Evolutionary conservation across 2,888 invertebrate genomes (phyloP), one percentile per base, ranked within the genome.

Genomic region (Piscicola geometra): DNA sequence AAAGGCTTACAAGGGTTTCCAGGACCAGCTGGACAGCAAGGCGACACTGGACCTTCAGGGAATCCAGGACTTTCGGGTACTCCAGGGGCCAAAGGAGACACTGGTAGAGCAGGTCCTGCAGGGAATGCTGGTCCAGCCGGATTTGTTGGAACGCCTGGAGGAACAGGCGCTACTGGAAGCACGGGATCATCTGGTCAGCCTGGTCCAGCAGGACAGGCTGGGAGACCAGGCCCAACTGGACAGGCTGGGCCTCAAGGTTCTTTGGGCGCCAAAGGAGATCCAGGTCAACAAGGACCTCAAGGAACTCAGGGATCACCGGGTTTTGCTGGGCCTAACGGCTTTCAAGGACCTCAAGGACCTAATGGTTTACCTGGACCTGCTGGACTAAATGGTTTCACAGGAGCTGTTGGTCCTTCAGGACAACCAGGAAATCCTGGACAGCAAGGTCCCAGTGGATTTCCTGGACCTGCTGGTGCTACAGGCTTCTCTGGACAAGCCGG

Each of bases 401-500:
- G 75, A 21, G 50, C 32, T 15, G n/a, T 52, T 25, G 77, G 77
- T n/a, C 56, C 52, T 9, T 28, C 69, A 50, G 77, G 77, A 32
- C 56, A 60, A 25, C 12, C 41, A 3, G 77, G 77, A 35, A 25
- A 30, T n/a, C 36, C 68, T 41, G 77, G 77, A n/a, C 36, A 67
- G 56, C 74, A 32, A 25, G 80, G 80, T 28, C 15, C 30, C 25
- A 15, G 66, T 30, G 79, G 80, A 33, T 50, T 75, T 21, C 56
- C 76, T 30, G 80, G 80, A 30, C 71, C 73, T 66, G 32, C 33
- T 72, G 78, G 78, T 47, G 33, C 35, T 25, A 47, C 69, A 21
- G 78, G 78, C 12, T 66, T 66, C 32, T 50, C 60, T 18, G 76
- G 76, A 5, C 47, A 68, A 25, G 21, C 70, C 21, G 71, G 69